Evolutionary conservation across 2,888 invertebrate species (phyloP).

Genomic region (Pristionchus fissidentatus): DNA sequence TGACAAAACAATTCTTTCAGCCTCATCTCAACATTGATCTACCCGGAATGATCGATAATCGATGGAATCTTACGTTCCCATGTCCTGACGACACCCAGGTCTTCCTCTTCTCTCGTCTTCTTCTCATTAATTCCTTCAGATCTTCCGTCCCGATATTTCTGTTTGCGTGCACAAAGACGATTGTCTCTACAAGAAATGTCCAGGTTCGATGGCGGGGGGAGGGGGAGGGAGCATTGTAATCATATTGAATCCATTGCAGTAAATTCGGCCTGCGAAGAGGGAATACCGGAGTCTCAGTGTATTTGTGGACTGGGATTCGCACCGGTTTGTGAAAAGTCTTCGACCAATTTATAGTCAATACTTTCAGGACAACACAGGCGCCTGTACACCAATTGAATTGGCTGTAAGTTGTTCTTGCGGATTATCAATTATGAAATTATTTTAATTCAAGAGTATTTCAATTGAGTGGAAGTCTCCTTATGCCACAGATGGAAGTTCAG

Average conservation of each 20-base stretch:
- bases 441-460: neutral
- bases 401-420: neutral
- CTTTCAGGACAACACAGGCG: neutral
- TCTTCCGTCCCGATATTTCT: slow-evolving; percentile 18
- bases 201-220: neutral
- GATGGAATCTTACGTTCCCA: slow-evolving; percentile 32
- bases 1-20: neutral
- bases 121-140: neutral
- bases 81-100: neutral
- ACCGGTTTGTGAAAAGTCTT: neutral
- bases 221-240: neutral
- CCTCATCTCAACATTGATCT: slow-evolving; percentile 39
- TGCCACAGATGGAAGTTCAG: neutral
- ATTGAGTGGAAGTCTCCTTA: slow-evolving; percentile 8
- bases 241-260: neutral
- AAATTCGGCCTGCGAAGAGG: slow-evolving; percentile 19
- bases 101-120: neutral
- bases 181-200: slow-evolving; percentile 5
- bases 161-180: slow-evolving; percentile 35
- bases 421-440: neutral
- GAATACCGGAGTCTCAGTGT: neutral
- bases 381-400: neutral
- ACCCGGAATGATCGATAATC: slow-evolving; percentile 26
- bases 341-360: neutral
- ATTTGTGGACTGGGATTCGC: slow-evolving; percentile 18